Conservation (phyloP, 2,888 invertebrate genomes). For the Netelia inedita region DNA sequence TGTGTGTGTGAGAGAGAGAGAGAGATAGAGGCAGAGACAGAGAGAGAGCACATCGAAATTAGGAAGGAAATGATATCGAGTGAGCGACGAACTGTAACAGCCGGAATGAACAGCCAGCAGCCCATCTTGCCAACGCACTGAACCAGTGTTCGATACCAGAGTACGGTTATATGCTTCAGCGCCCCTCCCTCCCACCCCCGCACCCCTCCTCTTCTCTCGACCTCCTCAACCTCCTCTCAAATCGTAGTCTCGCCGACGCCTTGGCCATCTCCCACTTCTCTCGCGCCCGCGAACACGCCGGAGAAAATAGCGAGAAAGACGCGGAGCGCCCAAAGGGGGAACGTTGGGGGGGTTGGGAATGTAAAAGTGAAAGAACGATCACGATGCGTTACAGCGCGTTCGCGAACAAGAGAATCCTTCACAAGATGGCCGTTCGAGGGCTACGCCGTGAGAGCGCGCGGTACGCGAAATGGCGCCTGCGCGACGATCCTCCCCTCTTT, state of each 20-base stretch:
- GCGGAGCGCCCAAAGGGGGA: conserved; percentile 40
- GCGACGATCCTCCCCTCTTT: conserved; percentile 61
- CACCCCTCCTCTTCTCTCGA: conserved; percentile 27
- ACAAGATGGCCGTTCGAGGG: conserved; percentile 70
- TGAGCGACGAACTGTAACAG: conserved; percentile 55
- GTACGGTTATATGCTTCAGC: conserved; percentile 81
- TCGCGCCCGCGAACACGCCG: conserved; percentile 57
- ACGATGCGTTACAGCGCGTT: conserved; percentile 65
- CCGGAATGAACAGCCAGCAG: conserved; percentile 71
- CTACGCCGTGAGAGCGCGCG: not conserved
- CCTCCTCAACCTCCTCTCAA: conserved; percentile 54
- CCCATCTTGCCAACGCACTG: conserved; percentile 80
- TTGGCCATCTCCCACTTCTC: conserved; percentile 68
- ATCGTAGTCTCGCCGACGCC: conserved; percentile 70
- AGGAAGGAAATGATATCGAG: conserved; percentile 40
- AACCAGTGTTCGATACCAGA: conserved; percentile 82
- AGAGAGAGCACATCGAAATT: conserved; percentile 11
- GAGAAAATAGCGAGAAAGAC: conserved; percentile 49
- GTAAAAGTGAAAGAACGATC: conserved; percentile 64
- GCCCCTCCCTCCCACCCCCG: conserved; percentile 72
- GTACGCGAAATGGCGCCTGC: conserved; percentile 82
- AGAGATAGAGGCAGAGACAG: not conserved
- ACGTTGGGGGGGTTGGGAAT: conserved; percentile 51
- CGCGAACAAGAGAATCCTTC: conserved; percentile 59
- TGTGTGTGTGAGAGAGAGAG: no score